Evolutionary conservation across 2,797 vertebrate species (phyloP).

Genomic region (Syngnathus acus): DNA sequence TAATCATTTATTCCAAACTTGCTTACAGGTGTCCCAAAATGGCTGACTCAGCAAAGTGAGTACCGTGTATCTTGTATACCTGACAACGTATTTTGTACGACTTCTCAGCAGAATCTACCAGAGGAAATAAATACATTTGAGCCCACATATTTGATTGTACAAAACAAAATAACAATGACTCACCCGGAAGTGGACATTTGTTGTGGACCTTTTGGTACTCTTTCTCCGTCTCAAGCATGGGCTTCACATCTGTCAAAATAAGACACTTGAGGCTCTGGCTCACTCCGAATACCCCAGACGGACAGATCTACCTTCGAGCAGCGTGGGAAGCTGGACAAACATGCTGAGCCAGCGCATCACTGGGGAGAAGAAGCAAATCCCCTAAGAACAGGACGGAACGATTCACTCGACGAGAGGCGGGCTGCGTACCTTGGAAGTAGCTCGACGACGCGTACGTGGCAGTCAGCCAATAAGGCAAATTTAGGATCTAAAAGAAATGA

Average conservation of each 20-base stretch:
- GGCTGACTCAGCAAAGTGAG: too few relatives aligned
- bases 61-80: background rate
- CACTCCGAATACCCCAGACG: background rate
- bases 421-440: conserved; percentile 37
- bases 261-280: background rate
- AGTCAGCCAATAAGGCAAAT: conserved; percentile 35
- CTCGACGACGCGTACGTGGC: rapidly evolving
- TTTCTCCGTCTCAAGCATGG: conserved; percentile 24
- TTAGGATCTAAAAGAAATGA: conserved; percentile 39
- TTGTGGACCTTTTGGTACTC: conserved; percentile 36
- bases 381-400: background rate
- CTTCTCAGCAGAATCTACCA: background rate
- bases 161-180: conserved; percentile 11
- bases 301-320: conserved; percentile 33
- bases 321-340: conserved; percentile 21
- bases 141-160: too few relatives aligned
- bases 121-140: background rate
- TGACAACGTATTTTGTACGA: background rate
- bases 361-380: conserved; percentile 15
- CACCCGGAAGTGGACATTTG: conserved; percentile 56
- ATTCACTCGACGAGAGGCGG: background rate
- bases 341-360: conserved; percentile 30
- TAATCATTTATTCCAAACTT: background rate
- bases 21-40: too few relatives aligned
- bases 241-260: conserved; percentile 14